phyloP scores from a whole-genome alignment of 2,888 invertebrate genomes.

The Camptogramma bilineatum region DNA sequence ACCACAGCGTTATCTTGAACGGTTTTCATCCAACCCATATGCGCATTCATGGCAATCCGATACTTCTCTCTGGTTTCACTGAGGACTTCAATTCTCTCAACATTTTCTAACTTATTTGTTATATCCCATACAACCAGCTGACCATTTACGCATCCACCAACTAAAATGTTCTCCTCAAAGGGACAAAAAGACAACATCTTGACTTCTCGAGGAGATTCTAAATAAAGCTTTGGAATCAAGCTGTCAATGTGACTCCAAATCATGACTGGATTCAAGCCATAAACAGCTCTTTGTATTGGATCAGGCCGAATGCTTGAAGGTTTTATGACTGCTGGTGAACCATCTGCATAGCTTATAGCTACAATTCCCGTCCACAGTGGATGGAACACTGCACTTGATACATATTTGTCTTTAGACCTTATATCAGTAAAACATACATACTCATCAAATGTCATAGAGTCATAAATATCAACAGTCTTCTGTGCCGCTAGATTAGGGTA shows the following conservation, averaged over 20 bases:
- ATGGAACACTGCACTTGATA: conserved; percentile 89
- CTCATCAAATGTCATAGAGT: conserved; percentile 76
- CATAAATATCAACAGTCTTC: conserved; percentile 61
- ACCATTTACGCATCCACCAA: conserved; percentile 91
- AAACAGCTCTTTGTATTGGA: conserved; percentile 83
- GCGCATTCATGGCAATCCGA: conserved; percentile 84
- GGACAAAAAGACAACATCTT: conserved; percentile 89
- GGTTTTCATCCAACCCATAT: conserved; percentile 89
- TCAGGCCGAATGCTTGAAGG: conserved; percentile 70
- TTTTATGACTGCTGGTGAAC: conserved; percentile 79
- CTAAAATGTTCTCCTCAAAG: conserved; percentile 87
- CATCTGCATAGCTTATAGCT: conserved; percentile 88
- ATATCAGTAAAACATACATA: conserved; percentile 88
- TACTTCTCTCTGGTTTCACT: conserved; percentile 88
- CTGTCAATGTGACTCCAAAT: conserved; percentile 91
- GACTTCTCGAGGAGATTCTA: conserved; percentile 89
- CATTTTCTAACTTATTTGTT: conserved; percentile 85
- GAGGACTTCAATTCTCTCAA: conserved; percentile 86
- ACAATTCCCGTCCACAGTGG: conserved; percentile 89
- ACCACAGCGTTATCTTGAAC: conserved; percentile 85
- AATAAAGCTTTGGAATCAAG: conserved; percentile 88
- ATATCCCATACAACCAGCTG: conserved; percentile 90
- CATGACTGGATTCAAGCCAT: conserved; percentile 88
- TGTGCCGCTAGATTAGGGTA: conserved; percentile 80
- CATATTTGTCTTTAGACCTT: conserved; percentile 87